These are phyloP conservation scores for Ecliptopera silaceata DNA, from an alignment of 2,888 invertebrate genomes.

Conservation along the genomic window DNA sequence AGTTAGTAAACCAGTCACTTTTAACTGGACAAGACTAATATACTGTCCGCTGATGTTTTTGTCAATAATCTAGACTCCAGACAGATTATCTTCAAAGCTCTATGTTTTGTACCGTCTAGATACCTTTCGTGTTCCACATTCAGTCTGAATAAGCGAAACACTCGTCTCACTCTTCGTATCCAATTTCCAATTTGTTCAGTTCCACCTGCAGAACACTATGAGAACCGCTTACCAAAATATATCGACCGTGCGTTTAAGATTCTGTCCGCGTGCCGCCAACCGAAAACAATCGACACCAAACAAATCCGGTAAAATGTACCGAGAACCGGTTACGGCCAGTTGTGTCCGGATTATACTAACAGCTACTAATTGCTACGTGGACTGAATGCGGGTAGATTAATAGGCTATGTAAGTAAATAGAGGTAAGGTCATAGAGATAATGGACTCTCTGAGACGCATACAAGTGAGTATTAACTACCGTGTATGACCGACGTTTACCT, in stretches of 20 bases:
- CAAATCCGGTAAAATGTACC: constrained; percentile 57
- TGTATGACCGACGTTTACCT: too few species aligned
- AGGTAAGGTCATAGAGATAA: constrained; percentile 25
- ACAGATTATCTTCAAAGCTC: too few species aligned
- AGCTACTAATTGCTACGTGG: constrained; percentile 74
- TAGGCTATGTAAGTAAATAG: constrained; percentile 21
- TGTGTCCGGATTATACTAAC: constrained; percentile 63
- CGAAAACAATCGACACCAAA: constrained; percentile 75
- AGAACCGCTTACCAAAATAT: constrained; percentile 34
- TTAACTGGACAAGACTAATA: too few species aligned
- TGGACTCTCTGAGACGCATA: neutral
- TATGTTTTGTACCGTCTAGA: neutral
- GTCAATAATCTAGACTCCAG: too few species aligned
- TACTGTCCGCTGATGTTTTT: too few species aligned
- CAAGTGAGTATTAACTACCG: neutral
- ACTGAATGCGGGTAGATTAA: constrained; percentile 48
- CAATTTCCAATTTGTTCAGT: neutral
- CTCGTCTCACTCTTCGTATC: neutral
- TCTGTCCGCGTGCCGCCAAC: constrained; percentile 45
- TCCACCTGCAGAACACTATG: constrained; percentile 7
- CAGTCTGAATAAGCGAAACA: neutral
- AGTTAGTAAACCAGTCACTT: too few species aligned
- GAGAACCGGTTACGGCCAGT: constrained; percentile 39
- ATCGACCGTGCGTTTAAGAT: constrained; percentile 50
- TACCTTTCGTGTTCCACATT: neutral